Evolutionary conservation across 2,888 invertebrate genomes (phyloP), one percentile per base, ranked within the genome.

Genomic region (Ichneumoninae sp.): DNA sequence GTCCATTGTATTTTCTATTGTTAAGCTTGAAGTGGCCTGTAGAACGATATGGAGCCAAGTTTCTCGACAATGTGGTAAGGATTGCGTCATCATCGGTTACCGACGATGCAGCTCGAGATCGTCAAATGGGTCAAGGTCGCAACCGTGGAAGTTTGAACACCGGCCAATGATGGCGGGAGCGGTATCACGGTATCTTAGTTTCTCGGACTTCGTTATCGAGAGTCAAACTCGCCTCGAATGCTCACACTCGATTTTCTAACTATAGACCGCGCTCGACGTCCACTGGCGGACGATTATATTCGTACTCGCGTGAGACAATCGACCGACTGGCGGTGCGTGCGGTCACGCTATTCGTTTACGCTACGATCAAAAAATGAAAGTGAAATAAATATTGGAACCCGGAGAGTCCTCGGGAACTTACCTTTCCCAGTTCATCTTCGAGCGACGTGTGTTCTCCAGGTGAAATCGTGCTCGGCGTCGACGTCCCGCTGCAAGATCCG

Each of bases 391-490:
- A 36, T 33, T 66, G 16, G 3, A 54, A 22, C 13, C 22, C 13
- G 13, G 10, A 3, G 22, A 57, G 4, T 57, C 26, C 22, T 26
- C 26, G 2, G 57, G 13, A 70, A 70, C 83, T 81, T 68, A 93
- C 93, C 91, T 93, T 93, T 88, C 92, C 93, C 68, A 93, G 89
- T 80, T 93, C 93, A 83, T 93, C 93, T 83, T 93, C 93, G 33
- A 93, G 89, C 54, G 93, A 92, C 16, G 91, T 91, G 85, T 92
- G 93, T 83, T 94, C 94, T 19, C 94, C 94, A 0, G 94, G 94
- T 82, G 94, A 94, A 83, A 94, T 94, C 54, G 94, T 94, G 81
- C 94, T 94, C 2, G 94, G 94, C 5, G 94, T 94, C 36, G 94
- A 94, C 19, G 93, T 92, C 36, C 94, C 94, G 87, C 94, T 93